phyloP scores from a whole-genome alignment of 2,113 vertebrate species.

The Hypocryptadius cinnamomeus region DNA sequence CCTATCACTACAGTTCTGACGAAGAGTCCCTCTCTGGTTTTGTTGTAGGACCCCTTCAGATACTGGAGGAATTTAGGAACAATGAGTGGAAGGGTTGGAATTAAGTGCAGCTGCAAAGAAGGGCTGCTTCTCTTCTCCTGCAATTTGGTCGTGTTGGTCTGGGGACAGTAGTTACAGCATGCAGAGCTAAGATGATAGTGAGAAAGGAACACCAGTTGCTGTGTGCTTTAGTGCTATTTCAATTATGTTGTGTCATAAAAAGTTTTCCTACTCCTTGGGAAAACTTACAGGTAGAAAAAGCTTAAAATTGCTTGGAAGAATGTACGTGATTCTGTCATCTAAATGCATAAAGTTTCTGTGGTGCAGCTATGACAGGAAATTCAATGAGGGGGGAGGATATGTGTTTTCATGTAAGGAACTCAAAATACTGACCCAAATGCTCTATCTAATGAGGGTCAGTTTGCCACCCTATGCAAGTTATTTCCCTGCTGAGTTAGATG shows the following conservation, averaged over 20 bases:
- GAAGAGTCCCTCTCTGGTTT: background rate
- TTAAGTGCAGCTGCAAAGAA: background rate
- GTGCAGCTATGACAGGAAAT: background rate
- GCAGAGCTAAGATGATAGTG: background rate
- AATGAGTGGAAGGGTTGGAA: background rate
- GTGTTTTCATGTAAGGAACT: background rate
- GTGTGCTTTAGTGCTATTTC: background rate
- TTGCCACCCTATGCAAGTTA: background rate
- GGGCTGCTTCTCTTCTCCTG: background rate
- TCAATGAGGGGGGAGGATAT: background rate
- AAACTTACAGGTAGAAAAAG: background rate
- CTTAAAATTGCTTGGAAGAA: background rate
- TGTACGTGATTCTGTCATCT: background rate
- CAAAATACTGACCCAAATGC: background rate
- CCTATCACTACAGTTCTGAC: background rate
- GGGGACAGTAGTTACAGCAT: background rate
- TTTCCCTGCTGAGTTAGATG: background rate
- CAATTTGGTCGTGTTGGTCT: fast-evolving
- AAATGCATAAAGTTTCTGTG: background rate
- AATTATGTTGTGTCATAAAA: background rate
- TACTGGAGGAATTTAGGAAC: background rate
- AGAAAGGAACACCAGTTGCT: background rate
- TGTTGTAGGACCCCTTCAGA: background rate
- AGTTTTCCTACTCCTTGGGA: background rate
- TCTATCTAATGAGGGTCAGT: background rate